Base-by-base conservation (phyloP, 1,140 invertebrate genomes). In the Pachypsylla venusta region DNA sequence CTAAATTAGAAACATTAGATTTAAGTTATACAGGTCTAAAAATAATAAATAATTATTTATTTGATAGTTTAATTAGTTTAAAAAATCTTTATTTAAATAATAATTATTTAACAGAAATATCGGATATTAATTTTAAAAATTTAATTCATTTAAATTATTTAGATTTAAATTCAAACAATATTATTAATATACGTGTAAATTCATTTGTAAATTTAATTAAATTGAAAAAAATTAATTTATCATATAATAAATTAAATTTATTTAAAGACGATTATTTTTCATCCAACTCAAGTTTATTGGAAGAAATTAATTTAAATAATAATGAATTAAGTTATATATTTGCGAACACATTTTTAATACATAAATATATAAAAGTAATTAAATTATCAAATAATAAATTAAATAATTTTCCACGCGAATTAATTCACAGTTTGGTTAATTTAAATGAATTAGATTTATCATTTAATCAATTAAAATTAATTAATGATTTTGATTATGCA, bases 401-500 rank as follows among this genome's bases (percentile, higher is more conserved):
- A 61, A 82, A 81, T 58, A 83, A 85, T 67, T 90, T 91, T 70
- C 85, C 86, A 0, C 82, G 84, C 12, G 87, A 91, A 69, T 75
- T 89, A 35, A 80, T 91, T 57, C 79, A 79, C n/a, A 64, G 62
- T 25, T 56, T 72, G 42, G 64, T 87, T 67, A 85, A 81, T 66
- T 70, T 93, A 25, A 79, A 87, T 67, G 70, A 75, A 54, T 71
- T 94, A 0, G 81, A 89, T 68, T 71, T 93, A n/a, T 82, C 82
- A 1, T 69, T 76, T 0, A 93, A 93, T 69, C 75, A 78, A 57
- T 70, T 93, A 19, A 84, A 83, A 68, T 80, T 77, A 16, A 74
- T 94, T 5, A 83, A 86, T 58, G 87, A 91, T 67, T 77, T 87
- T 62, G 84, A 89, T 65, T 93, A 93, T 70, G 82, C 88, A 0